Conservation (phyloP, 2,113 vertebrate species). For the Chitala chitala region DNA sequence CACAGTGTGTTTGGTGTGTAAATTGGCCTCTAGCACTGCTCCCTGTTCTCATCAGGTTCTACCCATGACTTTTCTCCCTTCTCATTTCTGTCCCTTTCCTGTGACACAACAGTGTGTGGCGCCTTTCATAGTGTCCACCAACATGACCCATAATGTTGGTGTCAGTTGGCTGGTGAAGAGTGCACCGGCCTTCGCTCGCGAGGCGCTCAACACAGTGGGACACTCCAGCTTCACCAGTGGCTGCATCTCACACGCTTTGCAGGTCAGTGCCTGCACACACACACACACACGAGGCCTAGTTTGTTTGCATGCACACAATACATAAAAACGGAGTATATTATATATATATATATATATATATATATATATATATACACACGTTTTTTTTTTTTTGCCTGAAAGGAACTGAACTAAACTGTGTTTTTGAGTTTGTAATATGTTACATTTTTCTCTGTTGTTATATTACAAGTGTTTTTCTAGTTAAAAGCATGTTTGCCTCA, state of each 20-base stretch:
- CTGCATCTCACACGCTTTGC: constrained; percentile 60
- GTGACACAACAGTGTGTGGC: constrained; percentile 65
- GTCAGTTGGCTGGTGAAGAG: constrained; percentile 45
- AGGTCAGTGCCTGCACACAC: constrained; percentile 49
- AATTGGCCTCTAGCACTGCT: no score
- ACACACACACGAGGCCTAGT: background rate
- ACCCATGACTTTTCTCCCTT: background rate
- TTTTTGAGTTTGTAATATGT: background rate
- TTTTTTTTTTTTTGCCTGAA: no score
- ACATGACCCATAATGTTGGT: constrained; percentile 46
- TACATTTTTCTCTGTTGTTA: no score
- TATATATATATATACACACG: no score
- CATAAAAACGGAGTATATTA: background rate
- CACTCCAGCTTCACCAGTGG: constrained; percentile 57
- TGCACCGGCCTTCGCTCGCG: constrained; percentile 43
- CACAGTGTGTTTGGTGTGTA: no score
- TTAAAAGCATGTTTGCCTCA: no score
- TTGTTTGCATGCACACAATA: background rate
- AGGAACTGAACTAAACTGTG: no score
- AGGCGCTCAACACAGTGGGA: constrained; percentile 69
- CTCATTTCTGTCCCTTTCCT: background rate
- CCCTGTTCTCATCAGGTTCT: no score
- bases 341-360: no score
- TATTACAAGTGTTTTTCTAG: no score
- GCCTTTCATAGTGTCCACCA: constrained; percentile 62